phyloP scores from a whole-genome alignment of 92 coral and sea anemone genomes.

The Epizoanthus ramosus region DNA sequence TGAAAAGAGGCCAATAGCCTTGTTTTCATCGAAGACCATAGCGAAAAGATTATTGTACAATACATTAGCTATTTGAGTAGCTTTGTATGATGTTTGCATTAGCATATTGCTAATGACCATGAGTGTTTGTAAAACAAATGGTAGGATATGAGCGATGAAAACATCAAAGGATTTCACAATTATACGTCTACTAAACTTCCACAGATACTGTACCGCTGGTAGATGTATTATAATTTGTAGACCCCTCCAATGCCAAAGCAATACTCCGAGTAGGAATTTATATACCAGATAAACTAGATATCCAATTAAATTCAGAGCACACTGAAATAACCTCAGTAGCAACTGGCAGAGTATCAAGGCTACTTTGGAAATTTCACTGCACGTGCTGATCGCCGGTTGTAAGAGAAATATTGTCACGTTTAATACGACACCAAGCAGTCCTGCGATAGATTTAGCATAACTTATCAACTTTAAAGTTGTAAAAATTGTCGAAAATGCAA shows the following conservation, averaged over 20 bases:
- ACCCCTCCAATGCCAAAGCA: conserved; percentile 28
- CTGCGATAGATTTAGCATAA: conserved; percentile 14
- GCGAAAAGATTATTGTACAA: conserved; percentile 11
- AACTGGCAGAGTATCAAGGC: background rate
- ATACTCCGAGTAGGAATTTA: conserved; percentile 4
- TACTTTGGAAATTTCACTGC: conserved; percentile 17
- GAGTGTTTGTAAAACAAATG: conserved; percentile 3
- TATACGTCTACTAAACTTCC: background rate
- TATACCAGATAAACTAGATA: background rate
- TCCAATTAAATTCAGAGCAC: background rate
- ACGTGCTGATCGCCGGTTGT: conserved; percentile 40
- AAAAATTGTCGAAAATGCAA: background rate
- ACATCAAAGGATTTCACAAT: conserved; percentile 11
- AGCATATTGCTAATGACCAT: background rate
- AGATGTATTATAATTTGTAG: conserved; percentile 13
- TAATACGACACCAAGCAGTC: background rate
- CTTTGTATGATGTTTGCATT: conserved; percentile 18
- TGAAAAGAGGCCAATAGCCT: background rate
- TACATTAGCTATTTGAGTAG: background rate
- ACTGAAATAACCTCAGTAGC: background rate
- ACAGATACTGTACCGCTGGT: conserved; percentile 14
- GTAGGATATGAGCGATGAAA: background rate
- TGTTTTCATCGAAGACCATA: conserved; percentile 23
- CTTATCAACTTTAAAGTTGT: conserved; percentile 16
- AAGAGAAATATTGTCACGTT: background rate